Base-by-base conservation (phyloP, 2,888 invertebrate species). In the Thymelicus lineola region DNA sequence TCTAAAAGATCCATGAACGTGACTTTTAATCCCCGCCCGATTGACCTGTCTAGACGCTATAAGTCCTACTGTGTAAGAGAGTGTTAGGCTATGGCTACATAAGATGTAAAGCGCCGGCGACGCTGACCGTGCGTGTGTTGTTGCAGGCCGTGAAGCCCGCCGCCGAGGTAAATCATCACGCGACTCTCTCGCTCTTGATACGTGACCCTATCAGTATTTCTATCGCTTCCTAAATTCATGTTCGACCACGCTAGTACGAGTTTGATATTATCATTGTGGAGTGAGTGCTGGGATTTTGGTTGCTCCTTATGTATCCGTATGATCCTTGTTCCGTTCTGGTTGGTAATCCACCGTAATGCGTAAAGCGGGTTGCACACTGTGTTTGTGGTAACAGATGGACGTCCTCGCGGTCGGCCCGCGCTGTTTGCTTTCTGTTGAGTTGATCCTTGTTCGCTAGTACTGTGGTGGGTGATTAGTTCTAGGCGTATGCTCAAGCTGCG, bases 141-240 rank as follows among this genome's bases (percentile, higher is more conserved):
- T 95, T 95, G 85, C 95, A 95, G 95, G 95, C 95, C 94, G 94
- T 94, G 94, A 95, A 95, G 94, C 95, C 95, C 93, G 95, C 95
- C 91, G 94, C 94, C 85, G 95, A 95, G 95, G 95, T 95, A 95
- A 95, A 89, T 85, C 91, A 76, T 74, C 84, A 77, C 85, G 83
- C 81, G 83, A 79, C 83, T 84, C 80, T 85, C 59, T 59, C 86
- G 77, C 79, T 84, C 79, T 79, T 80, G 82, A 82, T 85, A 84
- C 85, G 83, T 80, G 82, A 83, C 83, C 85, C 81, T 84, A 80
- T 85, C 82, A 84, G 85, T 89, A 88, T 86, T 85, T 88, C 86
- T 91, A 89, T 91, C 87, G 94, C 93, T 94, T 94, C 86, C 90
- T 89, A 89, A 90, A 59, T 87, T 90, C 89, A 91, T 91, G 84